Base-by-base conservation (phyloP, 2,797 vertebrate genomes). In the Octomys mimax region DNA sequence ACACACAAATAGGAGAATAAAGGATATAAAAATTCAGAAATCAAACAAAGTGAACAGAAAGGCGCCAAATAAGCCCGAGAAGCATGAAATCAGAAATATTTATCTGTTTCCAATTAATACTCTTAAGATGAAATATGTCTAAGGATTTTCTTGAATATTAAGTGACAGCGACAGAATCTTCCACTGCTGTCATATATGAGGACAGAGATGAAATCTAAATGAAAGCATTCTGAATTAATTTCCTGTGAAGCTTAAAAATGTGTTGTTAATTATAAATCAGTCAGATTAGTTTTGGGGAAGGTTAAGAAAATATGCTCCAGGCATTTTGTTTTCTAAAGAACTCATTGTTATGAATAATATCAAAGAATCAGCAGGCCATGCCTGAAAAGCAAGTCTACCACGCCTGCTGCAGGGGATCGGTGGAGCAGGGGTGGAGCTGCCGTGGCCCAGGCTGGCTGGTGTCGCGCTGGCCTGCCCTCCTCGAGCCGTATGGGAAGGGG, bases 31-130 rank as follows among this genome's bases (percentile, higher is more conserved):
- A 90, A 42, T 19, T 66, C 39, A 78, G 42, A 94, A 19, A 66
- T 64, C n/a, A 33, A 59, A 14, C 54, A 54, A 70, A 49, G 78
- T 22, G 68, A 81, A 64, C 39, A 75, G 49, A 94, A 85, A 68
- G 88, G 16, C 19, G 59, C 46, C 54, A 68, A 78, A 36, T 71
- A 71, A 49, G 66, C n/a, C 24, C 54, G 78, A 93, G 70, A 89
- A 64, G 77, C 88, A 36, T 36, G 75, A 92, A 91, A 88, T 49
- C 79, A 61, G 68, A 80, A 66, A 28, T 31, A 24, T 79, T 68
- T 8, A 19, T 83, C 82, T n/a, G 64, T 57, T 59, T 52, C 12
- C 36, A n/a, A 73, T 28, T 68, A 42, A 66, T 52, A 46, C 4
- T 7, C 31, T 81, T 36, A 24, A 1, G 83, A 33, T 62, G 82